Conservation (phyloP, 2,113 vertebrate genomes). For the Tachuris rubrigastra region DNA sequence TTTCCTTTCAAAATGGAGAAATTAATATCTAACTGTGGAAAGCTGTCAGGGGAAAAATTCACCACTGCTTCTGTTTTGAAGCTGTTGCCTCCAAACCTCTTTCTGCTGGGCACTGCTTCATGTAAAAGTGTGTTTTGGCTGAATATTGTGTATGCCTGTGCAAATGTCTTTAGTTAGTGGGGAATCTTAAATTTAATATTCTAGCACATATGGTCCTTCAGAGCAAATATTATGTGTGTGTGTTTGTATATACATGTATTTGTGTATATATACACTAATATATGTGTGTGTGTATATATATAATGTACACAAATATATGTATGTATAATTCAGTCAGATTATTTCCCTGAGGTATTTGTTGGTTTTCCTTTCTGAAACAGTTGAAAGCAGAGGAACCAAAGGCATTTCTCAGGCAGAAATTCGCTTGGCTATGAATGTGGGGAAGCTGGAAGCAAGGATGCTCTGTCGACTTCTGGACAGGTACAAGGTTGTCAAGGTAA, state of each 20-base stretch:
- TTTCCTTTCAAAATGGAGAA: background rate
- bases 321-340: background rate
- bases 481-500: constrained; percentile 88
- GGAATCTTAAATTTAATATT: background rate
- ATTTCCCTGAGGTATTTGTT: background rate
- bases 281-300: no score
- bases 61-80: background rate
- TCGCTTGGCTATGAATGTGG: constrained; percentile 84
- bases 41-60: background rate
- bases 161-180: background rate
- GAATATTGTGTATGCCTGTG: background rate
- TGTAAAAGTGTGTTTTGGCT: background rate
- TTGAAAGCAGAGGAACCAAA: constrained; percentile 85
- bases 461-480: constrained; percentile 87
- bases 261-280: no score
- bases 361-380: constrained; percentile 64
- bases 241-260: no score
- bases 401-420: constrained; percentile 89
- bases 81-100: background rate
- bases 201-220: background rate
- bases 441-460: constrained; percentile 92
- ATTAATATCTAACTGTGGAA: background rate
- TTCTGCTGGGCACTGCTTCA: background rate
- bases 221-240: background rate
- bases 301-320: background rate